Base-by-base conservation (phyloP, 2,113 vertebrate genomes). In the Psilopsiagon aurifrons region DNA sequence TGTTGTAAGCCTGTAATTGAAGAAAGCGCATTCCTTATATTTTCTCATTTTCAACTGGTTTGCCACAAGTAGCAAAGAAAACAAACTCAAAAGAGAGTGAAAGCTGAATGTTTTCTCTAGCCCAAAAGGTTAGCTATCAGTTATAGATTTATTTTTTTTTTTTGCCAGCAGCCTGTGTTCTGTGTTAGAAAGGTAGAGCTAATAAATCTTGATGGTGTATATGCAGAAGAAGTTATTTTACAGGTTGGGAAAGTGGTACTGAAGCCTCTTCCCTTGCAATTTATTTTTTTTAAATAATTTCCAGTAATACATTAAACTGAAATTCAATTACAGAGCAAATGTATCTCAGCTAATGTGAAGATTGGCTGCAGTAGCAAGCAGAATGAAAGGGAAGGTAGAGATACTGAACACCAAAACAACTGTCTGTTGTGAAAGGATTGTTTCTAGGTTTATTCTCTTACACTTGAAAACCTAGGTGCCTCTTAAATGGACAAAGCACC, bases 301-400 rank as follows among this genome's bases (percentile, higher is more conserved):
- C 84, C 85, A 93, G 85, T 95, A 93, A 96, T 96, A 85, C 77
- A 95, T 95, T 96, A 92, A 95, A 94, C 29, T 77, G 57, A 90
- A 96, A 96, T 84, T 90, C 79, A 95, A 93, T 96, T 97, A 95
- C 66, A 86, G 92, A 95, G 57, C 62, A 95, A 96, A 95, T 96
- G 29, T 46, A 94, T 92, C 49, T 82, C 73, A 76, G 85, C 22
- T 93, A 92, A 96, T 86, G 73, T 60, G 83, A 94, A 86, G 76
- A 83, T 6, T 87, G 84, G 37, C 78, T 94, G 57, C 75, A 15
- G 25, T 77, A 54, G 63, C 41, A 77, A 90, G 49, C 27, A 80
- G 43, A 82, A 92, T 69, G 49, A 71, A 85, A 73, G 23, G 14
- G 41, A 87, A 62, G 27, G 44, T 2, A 52, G 39, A 85, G n/a